Evolutionary conservation across 37 sponge, comb jelly and placozoan species (phyloP).

Genomic region (Aphrocallistes beatrix): DNA sequence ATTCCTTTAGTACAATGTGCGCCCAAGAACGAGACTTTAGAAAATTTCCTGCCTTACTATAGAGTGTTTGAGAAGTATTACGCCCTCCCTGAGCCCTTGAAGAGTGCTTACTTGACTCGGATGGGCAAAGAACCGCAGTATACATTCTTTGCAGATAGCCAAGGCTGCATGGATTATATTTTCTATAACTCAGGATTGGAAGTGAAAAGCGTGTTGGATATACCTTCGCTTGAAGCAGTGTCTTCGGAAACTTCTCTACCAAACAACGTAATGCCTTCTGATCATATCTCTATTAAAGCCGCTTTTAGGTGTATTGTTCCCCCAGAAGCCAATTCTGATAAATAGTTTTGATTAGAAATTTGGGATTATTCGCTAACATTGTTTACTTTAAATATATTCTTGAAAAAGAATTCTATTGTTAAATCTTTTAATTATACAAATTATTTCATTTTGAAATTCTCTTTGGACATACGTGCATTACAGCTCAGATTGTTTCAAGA

Average conservation of each 20-base stretch:
- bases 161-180: not conserved
- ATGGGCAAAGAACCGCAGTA: not conserved
- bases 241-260: not conserved
- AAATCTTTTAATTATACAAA: no score
- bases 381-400: no score
- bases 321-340: no score
- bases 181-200: not conserved
- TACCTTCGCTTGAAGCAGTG: not conserved
- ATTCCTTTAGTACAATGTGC: not conserved
- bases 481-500: no score
- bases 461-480: no score
- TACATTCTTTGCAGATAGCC: not conserved
- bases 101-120: not conserved
- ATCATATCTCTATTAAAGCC: not conserved
- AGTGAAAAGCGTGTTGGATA: not conserved
- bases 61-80: not conserved
- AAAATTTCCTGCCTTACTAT: not conserved
- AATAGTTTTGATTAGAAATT: no score
- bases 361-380: no score
- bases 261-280: not conserved
- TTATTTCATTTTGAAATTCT: no score
- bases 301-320: no score
- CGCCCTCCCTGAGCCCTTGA: not conserved
- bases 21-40: not conserved
- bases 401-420: no score